phyloP scores from a whole-genome alignment of 1,140 invertebrate genomes.

The Eciton burchellii region DNA sequence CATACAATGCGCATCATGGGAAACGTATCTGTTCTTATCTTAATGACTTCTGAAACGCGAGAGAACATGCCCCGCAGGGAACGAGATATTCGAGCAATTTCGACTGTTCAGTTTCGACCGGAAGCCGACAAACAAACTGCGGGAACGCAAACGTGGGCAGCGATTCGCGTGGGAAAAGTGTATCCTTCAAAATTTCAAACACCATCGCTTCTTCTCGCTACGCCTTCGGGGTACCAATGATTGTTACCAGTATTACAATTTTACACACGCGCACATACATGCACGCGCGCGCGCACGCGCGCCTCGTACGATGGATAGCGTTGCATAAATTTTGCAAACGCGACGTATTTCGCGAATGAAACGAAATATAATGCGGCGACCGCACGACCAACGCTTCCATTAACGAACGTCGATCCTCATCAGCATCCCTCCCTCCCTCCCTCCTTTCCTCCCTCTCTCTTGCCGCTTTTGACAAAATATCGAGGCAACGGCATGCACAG shows the following conservation, averaged over 20 bases:
- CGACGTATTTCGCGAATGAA: constrained; percentile 1
- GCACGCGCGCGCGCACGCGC: too few relatives aligned
- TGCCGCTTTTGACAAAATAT: background rate
- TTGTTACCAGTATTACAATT: constrained; percentile 51
- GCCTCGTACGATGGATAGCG: constrained; percentile 23
- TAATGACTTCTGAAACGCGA: too few relatives aligned
- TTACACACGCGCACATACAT: too few relatives aligned
- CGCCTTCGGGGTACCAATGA: constrained; percentile 13
- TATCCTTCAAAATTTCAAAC: background rate
- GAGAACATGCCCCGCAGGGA: background rate
- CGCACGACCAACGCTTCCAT: constrained; percentile 11
- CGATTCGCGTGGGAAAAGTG: background rate
- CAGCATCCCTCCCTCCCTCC: too few relatives aligned
- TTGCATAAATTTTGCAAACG: constrained; percentile 15
- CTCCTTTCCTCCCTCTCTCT: too few relatives aligned
- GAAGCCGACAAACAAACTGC: background rate
- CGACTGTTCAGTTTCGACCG: background rate
- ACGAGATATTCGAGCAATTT: background rate
- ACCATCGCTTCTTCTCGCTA: constrained; percentile 33
- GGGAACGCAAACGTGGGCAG: background rate
- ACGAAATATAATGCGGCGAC: background rate
- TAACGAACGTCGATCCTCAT: constrained; percentile 43
- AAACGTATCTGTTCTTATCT: too few relatives aligned
- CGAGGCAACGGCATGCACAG: background rate
- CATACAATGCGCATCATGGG: too few relatives aligned